phyloP scores from a whole-genome alignment of 2,113 vertebrate genomes.

The Eubucco bourcierii region DNA sequence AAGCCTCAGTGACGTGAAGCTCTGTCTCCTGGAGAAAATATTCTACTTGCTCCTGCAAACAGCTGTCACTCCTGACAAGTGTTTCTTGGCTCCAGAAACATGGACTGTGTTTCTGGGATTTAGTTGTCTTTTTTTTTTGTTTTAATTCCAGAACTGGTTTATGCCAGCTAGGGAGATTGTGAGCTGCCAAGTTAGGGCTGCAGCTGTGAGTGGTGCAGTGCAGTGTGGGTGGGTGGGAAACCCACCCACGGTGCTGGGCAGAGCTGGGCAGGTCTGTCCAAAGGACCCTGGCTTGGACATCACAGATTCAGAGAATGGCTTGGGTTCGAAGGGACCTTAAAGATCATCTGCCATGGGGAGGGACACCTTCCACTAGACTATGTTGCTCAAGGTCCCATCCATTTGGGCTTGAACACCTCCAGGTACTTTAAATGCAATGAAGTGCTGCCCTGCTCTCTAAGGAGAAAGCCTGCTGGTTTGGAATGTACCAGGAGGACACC shows the following conservation, averaged over 20 bases:
- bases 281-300: neutral
- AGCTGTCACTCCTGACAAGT: neutral
- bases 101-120: neutral
- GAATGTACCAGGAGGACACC: neutral
- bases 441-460: neutral
- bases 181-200: neutral
- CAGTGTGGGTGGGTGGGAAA: neutral
- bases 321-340: no score
- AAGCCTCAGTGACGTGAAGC: accelerated
- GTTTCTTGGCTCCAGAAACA: neutral
- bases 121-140: no score
- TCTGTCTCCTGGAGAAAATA: neutral
- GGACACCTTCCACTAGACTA: no score
- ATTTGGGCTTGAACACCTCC: no score
- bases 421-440: no score
- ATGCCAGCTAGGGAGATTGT: neutral
- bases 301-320: no score
- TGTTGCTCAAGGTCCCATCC: no score
- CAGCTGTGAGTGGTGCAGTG: neutral
- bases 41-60: neutral
- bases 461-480: neutral
- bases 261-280: neutral
- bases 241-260: accelerated
- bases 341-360: no score
- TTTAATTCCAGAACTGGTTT: neutral